A percentile compares a stretch with the other conserved stretches of the same genome.
These are phyloP conservation scores for Agrilus cyanescens DNA, from an alignment of 2,888 invertebrate genomes.

Conservation along the genomic window DNA sequence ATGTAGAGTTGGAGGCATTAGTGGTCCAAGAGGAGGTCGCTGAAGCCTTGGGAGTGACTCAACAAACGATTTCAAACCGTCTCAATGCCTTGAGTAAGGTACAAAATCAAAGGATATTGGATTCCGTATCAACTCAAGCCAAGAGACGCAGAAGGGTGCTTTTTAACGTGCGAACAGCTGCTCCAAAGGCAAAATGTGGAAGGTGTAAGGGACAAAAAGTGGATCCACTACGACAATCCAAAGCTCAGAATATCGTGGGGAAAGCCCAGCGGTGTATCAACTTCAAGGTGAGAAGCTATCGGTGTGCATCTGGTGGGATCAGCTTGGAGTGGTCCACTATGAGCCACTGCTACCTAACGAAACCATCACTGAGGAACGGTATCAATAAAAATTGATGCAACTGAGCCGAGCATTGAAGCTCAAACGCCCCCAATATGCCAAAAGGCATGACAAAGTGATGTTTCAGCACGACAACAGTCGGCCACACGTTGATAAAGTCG, in stretches of 20 bases:
- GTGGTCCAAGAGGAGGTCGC: no score
- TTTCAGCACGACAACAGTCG: not conserved
- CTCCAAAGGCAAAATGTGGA: not conserved
- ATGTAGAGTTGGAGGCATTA: no score
- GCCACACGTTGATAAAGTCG: constrained; percentile 6
- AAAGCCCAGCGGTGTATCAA: no score
- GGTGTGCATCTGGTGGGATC: constrained; percentile 16
- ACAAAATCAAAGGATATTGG: constrained; percentile 17
- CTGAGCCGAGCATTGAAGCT: constrained; percentile 8
- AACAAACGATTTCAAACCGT: not conserved
- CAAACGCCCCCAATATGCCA: constrained; percentile 1
- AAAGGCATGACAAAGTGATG: no score
- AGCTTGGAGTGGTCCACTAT: constrained; percentile 12
- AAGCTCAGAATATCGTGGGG: no score
- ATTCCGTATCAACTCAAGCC: constrained; percentile 17
- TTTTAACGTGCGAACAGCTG: constrained; percentile 7
- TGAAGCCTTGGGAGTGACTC: no score
- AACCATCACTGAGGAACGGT: constrained; percentile 9
- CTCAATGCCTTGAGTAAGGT: constrained; percentile 19
- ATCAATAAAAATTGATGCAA: constrained; percentile 10
- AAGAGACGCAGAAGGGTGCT: constrained; percentile 6
- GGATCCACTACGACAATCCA: no score
- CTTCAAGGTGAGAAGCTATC: no score
- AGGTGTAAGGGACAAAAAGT: constrained; percentile 11
- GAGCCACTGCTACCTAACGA: constrained; percentile 12